Conservation (phyloP, 2,888 invertebrate genomes). For the Tortricodes alternella region DNA sequence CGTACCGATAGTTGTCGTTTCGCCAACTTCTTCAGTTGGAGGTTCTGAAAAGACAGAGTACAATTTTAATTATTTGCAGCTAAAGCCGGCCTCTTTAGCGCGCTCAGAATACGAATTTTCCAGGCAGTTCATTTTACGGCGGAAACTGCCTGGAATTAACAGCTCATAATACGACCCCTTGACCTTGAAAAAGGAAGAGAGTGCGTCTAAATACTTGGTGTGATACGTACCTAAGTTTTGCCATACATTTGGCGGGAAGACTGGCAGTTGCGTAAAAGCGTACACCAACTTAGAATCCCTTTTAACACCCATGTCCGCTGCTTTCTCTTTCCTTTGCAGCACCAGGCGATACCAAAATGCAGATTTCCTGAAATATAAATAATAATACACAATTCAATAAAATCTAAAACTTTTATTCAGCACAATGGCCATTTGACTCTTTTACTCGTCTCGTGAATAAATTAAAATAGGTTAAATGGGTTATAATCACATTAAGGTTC, state of each 20-base stretch:
- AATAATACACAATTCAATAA: neutral
- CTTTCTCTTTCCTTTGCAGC: conserved; percentile 53
- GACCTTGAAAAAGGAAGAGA: neutral
- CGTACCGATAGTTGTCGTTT: conserved; percentile 56
- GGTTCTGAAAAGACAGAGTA: conserved; percentile 56
- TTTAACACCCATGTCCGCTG: conserved; percentile 45
- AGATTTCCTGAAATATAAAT: conserved; percentile 56
- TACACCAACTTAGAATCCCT: conserved; percentile 58
- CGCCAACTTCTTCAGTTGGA: conserved; percentile 59
- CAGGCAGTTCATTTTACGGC: too few species aligned
- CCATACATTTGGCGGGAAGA: conserved; percentile 77
- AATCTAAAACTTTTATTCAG: conserved; percentile 7
- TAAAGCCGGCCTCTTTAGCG: too few species aligned
- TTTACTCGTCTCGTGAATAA: too few species aligned
- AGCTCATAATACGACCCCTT: too few species aligned
- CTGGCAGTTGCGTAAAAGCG: conserved; percentile 71
- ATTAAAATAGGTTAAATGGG: too few species aligned
- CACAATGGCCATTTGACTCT: too few species aligned
- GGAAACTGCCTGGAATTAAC: too few species aligned
- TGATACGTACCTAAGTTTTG: conserved; percentile 59
- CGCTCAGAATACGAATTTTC: too few species aligned
- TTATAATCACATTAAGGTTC: too few species aligned
- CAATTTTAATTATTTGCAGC: neutral
- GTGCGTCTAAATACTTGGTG: neutral
- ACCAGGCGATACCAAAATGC: conserved; percentile 74